These are phyloP conservation scores for Troglohyphantes excavatus DNA, from an alignment of 2,888 invertebrate genomes.

Conservation along the genomic window DNA sequence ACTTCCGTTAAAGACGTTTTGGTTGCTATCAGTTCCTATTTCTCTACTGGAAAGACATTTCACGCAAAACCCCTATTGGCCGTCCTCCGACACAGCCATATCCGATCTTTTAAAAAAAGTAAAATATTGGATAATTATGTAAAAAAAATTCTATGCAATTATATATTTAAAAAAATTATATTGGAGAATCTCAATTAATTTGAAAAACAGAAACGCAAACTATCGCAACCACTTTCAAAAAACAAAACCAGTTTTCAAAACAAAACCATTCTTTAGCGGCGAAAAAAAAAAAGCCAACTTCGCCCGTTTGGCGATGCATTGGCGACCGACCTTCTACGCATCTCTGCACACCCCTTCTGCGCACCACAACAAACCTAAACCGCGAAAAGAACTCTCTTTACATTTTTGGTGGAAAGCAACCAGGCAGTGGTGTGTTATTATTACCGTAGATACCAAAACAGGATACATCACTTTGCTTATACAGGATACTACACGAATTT, in stretches of 20 bases:
- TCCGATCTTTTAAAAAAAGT: too few species aligned
- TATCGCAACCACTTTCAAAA: neutral
- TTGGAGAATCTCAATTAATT: too few species aligned
- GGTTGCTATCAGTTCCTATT: too few species aligned
- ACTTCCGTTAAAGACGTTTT: too few species aligned
- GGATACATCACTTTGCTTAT: neutral
- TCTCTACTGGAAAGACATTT: too few species aligned
- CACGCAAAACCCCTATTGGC: too few species aligned
- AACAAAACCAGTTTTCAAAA: neutral
- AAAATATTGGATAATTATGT: too few species aligned
- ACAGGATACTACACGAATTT: neutral
- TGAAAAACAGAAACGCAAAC: neutral
- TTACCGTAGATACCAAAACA: neutral
- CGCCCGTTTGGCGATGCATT: conserved; percentile 22
- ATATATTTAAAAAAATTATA: too few species aligned
- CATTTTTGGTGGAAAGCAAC: conserved; percentile 45
- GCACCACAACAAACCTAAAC: conserved; percentile 70
- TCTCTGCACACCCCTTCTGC: conserved; percentile 40
- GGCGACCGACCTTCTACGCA: neutral
- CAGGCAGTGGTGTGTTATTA: conserved; percentile 19
- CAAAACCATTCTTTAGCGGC: too few species aligned
- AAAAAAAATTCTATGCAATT: too few species aligned
- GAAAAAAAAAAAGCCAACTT: neutral
- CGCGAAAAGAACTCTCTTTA: conserved; percentile 44
- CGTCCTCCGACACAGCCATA: too few species aligned